These are phyloP conservation scores for Perognathus longimembris DNA, from an alignment of 2,113 vertebrate genomes.

Conservation along the genomic window DNA sequence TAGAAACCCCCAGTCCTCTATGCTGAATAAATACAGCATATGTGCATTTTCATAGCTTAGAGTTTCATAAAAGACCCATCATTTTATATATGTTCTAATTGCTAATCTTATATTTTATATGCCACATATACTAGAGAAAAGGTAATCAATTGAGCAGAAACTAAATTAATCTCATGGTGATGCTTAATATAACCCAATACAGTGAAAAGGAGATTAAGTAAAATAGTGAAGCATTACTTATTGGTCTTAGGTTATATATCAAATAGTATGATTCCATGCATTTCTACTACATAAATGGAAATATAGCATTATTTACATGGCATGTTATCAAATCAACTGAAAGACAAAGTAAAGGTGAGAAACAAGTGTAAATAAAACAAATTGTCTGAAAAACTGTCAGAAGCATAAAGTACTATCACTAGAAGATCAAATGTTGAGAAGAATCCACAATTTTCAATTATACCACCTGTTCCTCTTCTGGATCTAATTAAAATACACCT, in stretches of 20 bases:
- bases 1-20: not conserved
- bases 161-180: slow-evolving; percentile 47
- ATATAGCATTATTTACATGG: not conserved
- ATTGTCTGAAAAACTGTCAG: not conserved
- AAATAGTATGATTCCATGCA: slow-evolving; percentile 14
- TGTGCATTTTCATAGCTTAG: not conserved
- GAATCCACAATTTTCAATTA: slow-evolving; percentile 61
- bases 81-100: slow-evolving; percentile 41
- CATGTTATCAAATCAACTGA: slow-evolving; percentile 36
- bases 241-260: slow-evolving; percentile 42
- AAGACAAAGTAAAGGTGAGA: slow-evolving; percentile 22
- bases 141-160: not conserved
- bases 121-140: slow-evolving; percentile 9
- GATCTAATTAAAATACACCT: slow-evolving; percentile 77
- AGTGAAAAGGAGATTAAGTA: slow-evolving; percentile 15
- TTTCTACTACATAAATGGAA: slow-evolving; percentile 15
- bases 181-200: not conserved
- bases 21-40: not conserved
- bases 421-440: slow-evolving; percentile 41
- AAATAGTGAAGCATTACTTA: slow-evolving; percentile 11
- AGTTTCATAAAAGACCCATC: not conserved
- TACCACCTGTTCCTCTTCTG: slow-evolving; percentile 59
- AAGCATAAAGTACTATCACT: slow-evolving; percentile 5
- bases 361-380: not conserved
- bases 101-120: not conserved